Evolutionary conservation across 2,888 invertebrate species (phyloP).

Genomic region (Epicampocera succincta): DNA sequence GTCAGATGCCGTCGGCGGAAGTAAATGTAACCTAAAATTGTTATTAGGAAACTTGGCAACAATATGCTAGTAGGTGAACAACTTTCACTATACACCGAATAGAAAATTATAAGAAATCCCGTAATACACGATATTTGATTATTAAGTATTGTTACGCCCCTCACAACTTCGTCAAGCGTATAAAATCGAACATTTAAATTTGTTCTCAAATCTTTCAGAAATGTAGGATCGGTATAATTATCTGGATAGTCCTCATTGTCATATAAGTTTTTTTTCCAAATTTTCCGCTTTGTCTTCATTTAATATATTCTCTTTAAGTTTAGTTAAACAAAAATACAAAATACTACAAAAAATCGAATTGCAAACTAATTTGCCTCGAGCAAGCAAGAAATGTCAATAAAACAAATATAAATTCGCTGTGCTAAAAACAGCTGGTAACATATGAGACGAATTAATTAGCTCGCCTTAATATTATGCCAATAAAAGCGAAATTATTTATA

Average conservation of each 20-base stretch:
- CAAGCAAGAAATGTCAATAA: no score
- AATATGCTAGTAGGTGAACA: slow-evolving; percentile 86
- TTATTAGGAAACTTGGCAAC: slow-evolving; percentile 83
- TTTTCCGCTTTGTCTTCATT: slow-evolving; percentile 65
- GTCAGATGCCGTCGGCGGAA: slow-evolving; percentile 81
- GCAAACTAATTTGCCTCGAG: no score
- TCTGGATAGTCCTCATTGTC: slow-evolving; percentile 93
- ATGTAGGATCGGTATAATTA: slow-evolving; percentile 94
- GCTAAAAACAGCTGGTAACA: no score
- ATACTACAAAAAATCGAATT: no score
- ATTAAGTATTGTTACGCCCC: slow-evolving; percentile 89
- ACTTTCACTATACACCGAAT: slow-evolving; percentile 87
- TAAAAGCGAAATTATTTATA: no score
- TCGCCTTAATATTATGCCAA: no score
- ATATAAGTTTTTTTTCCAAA: slow-evolving; percentile 95
- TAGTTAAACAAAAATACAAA: no score
- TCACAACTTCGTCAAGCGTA: slow-evolving; percentile 86
- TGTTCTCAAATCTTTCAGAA: slow-evolving; percentile 91
- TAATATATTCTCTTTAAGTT: background rate
- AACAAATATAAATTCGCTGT: no score
- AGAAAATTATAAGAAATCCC: slow-evolving; percentile 87
- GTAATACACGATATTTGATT: slow-evolving; percentile 90
- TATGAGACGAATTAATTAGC: no score
- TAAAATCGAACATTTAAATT: slow-evolving; percentile 91
- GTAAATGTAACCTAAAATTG: slow-evolving; percentile 85